phyloP scores from a whole-genome alignment of 2,113 vertebrate genomes.

The Hirundichthys speculiger region DNA sequence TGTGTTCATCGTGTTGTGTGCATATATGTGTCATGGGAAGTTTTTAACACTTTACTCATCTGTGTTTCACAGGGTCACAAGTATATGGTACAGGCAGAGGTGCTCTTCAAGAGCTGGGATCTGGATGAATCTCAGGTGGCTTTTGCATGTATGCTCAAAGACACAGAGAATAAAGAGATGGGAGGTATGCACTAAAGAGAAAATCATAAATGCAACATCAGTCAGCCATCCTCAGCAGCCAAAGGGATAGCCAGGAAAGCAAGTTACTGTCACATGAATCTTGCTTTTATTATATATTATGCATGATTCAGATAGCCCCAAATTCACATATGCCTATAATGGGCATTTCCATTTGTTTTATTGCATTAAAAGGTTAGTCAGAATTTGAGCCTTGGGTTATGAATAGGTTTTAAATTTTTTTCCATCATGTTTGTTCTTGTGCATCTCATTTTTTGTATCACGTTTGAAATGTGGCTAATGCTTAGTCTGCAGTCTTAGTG shows the following conservation, averaged over 20 bases:
- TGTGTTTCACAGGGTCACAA: conserved; percentile 80
- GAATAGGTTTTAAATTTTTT: conserved; percentile 7
- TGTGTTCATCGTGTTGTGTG: not conserved
- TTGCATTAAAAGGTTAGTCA: conserved; percentile 7
- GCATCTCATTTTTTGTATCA: conserved; percentile 23
- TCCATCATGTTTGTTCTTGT: conserved; percentile 25
- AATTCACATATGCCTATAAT: not conserved
- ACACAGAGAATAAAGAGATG: conserved; percentile 81
- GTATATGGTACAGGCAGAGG: conserved; percentile 86
- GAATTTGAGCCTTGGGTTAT: conserved; percentile 1
- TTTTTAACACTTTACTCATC: conserved; percentile 8
- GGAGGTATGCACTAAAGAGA: conserved; percentile 79
- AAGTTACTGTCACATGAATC: conserved; percentile 4
- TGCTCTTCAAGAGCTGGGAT: conserved; percentile 87
- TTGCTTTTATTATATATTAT: not conserved
- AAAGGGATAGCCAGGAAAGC: not conserved
- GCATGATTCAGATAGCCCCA: not conserved
- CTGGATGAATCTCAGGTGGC: conserved; percentile 81
- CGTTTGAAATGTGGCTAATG: conserved; percentile 38
- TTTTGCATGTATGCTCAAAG: conserved; percentile 83
- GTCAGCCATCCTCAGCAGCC: not conserved
- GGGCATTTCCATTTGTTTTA: conserved; percentile 10
- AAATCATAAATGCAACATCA: conserved; percentile 5
- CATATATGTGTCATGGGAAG: conserved; percentile 3
- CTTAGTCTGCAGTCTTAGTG: conserved; percentile 40